Evolutionary conservation across 2,113 vertebrate species (phyloP), one percentile per base, ranked within the genome.

Genomic region (Anseranas semipalmata): DNA sequence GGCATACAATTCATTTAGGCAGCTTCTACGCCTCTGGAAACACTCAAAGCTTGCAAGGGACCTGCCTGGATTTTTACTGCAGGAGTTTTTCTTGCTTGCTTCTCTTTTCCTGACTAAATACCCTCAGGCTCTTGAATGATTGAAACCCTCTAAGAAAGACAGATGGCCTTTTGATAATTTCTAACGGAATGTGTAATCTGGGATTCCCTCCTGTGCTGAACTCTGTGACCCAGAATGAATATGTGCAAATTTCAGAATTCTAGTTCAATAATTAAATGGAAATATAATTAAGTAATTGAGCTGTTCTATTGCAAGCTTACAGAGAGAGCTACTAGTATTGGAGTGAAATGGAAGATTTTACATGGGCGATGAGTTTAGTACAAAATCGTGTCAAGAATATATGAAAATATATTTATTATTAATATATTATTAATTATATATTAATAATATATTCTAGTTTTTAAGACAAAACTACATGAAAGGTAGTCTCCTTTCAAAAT

Each of bases 91-190:
- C 30, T 74, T 33, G 68, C 65, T 86, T 85, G 22, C 15, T 82
- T 81, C 75, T 86, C 25, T 82, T 95, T 74, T 88, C 19, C 35
- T 87, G 48, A 35, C 45, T 90, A 84, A 74, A 93, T 89, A 90
- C 65, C 80, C 74, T 92, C 80, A 85, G 66, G 86, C 73, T 92
- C 53, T 48, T 89, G 58, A 82, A 76, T 89, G 89, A 93, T 5
- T 93, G 91, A 97, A 93, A 89, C n/a, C 20, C 58, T 52, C 70
- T 82, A 95, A 89, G 45, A 87, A 65, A 96, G 86, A 89, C 90
- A 91, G 89, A 89, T 79, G 59, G 77, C 63, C 84, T 96, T 97
- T 96, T 91, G 86, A 92, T 94, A 94, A 96, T 89, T 95, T 96
- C 81, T 95, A 92, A 94, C 79, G 92, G 95, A 92, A 96, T 95